Conservation (phyloP, 2,888 invertebrate genomes). For the Apotomis capreana region DNA sequence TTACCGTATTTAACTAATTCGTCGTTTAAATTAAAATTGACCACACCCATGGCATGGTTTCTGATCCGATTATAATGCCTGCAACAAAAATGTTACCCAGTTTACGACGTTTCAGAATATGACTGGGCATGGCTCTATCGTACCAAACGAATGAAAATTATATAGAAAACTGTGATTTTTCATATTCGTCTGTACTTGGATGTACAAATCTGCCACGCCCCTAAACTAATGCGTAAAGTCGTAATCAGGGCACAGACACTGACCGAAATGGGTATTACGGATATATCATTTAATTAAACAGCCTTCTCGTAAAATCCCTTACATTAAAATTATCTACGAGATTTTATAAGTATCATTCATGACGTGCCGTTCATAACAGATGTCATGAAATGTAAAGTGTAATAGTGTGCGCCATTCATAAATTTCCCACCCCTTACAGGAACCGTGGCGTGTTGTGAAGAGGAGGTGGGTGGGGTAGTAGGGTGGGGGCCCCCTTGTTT, state of each 20-base stretch:
- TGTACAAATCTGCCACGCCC: background rate
- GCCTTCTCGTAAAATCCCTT: conserved; percentile 4
- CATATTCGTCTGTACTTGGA: too few relatives aligned
- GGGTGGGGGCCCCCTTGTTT: conserved; percentile 66
- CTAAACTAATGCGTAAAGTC: background rate
- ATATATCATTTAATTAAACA: conserved; percentile 15
- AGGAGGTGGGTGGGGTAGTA: conserved; percentile 47
- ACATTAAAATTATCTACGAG: conserved; percentile 10
- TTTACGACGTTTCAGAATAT: too few relatives aligned
- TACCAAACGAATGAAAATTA: too few relatives aligned
- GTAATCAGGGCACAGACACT: conserved; percentile 17
- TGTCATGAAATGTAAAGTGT: conserved; percentile 47
- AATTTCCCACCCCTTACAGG: conserved; percentile 60
- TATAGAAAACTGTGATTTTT: too few relatives aligned
- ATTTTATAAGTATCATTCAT: conserved; percentile 27
- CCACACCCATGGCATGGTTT: too few relatives aligned
- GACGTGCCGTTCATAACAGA: conserved; percentile 16
- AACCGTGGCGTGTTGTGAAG: conserved; percentile 53
- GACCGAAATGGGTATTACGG: conserved; percentile 7
- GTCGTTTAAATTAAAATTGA: too few relatives aligned
- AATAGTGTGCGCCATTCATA: conserved; percentile 73
- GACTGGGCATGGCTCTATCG: too few relatives aligned
- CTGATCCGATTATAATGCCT: too few relatives aligned
- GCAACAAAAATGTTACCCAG: too few relatives aligned
- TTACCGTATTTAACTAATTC: too few relatives aligned